Percentiles rank a stretch among this genome's conserved stretches.
Evolutionary conservation across 2,797 vertebrate genomes (phyloP).

Genomic region (Dallia pectoralis): DNA sequence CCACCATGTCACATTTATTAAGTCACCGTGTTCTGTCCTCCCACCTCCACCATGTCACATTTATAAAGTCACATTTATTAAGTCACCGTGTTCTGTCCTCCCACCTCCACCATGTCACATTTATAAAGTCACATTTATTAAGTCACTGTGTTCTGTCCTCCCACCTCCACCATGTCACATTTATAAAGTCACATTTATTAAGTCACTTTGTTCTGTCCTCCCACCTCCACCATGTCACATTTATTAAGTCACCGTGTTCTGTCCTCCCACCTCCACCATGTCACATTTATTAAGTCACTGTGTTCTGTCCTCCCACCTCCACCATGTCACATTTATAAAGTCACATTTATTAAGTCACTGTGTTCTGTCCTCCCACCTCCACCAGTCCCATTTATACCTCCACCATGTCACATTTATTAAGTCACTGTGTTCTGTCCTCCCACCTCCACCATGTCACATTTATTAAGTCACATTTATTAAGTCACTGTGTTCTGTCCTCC

Average conservation of each 20-base stretch:
- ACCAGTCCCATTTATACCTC: too few relatives aligned
- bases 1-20: neutral
- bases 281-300: neutral
- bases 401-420: neutral
- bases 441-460: neutral
- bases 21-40: neutral
- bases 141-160: neutral
- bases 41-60: neutral
- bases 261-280: neutral
- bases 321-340: too few relatives aligned
- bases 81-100: neutral
- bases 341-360: neutral
- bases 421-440: neutral
- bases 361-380: neutral
- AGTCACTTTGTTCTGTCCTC: neutral
- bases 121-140: too few relatives aligned
- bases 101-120: neutral
- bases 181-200: too few relatives aligned
- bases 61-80: too few relatives aligned
- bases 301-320: neutral
- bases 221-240: neutral
- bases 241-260: neutral
- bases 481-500: neutral
- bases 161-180: neutral
- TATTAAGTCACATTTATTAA: neutral